These are phyloP conservation scores for Drosophila paulistorum DNA, from an alignment of 1,140 invertebrate species.

Conservation along the genomic window DNA sequence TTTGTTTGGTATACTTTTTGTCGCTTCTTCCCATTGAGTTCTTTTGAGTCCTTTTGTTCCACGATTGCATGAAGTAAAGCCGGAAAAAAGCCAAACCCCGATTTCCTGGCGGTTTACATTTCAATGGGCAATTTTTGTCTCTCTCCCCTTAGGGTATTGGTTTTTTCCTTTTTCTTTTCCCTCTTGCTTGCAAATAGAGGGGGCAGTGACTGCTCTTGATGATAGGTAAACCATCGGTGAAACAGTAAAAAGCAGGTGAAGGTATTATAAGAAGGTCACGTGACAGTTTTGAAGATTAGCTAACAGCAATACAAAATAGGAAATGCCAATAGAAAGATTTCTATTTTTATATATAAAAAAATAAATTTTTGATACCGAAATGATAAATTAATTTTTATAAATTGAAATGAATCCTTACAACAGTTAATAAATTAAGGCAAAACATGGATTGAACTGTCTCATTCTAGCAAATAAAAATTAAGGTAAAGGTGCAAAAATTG, in stretches of 20 bases:
- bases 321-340: not conserved
- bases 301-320: not conserved
- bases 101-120: slow-evolving; percentile 81
- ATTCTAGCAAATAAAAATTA: no score
- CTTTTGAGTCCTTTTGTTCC: slow-evolving; percentile 53
- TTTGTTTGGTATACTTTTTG: slow-evolving; percentile 57
- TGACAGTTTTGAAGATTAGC: slow-evolving; percentile 8
- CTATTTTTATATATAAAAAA: not conserved
- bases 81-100: slow-evolving; percentile 80
- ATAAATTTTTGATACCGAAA: not conserved
- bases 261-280: slow-evolving; percentile 21
- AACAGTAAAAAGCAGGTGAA: slow-evolving; percentile 41
- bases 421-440: no score
- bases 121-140: slow-evolving; percentile 75
- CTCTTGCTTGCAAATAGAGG: slow-evolving; percentile 32
- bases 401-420: no score
- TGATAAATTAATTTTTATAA: not conserved
- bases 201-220: slow-evolving; percentile 63
- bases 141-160: slow-evolving; percentile 25
- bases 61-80: slow-evolving; percentile 49
- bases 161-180: slow-evolving; percentile 25
- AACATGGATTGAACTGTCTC: no score
- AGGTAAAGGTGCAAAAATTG: no score
- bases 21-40: slow-evolving; percentile 53
- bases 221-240: slow-evolving; percentile 19